Evolutionary conservation across 2,797 vertebrate genomes (phyloP).

Genomic region (Arnoldichthys spilopterus): DNA sequence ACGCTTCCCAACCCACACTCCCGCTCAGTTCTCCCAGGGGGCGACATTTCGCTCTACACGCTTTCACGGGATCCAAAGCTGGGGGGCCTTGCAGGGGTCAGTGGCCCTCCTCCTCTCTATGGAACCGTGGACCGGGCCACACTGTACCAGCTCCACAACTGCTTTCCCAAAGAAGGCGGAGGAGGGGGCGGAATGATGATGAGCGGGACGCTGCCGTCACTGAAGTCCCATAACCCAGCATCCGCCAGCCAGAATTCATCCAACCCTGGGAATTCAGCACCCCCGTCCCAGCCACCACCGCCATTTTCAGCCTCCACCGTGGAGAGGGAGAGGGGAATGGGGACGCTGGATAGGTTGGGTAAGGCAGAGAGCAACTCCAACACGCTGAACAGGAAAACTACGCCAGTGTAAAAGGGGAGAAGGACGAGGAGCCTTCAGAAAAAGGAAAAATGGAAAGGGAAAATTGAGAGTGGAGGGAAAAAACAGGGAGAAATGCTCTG

Average conservation of each 20-base stretch:
- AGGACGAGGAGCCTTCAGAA: not conserved
- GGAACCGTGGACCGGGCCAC: slow-evolving; percentile 82
- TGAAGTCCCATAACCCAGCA: slow-evolving; percentile 85
- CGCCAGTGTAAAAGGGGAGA: slow-evolving; percentile 77
- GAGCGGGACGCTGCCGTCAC: slow-evolving; percentile 81
- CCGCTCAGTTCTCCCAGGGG: slow-evolving; percentile 85
- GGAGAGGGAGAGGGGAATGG: slow-evolving; percentile 82
- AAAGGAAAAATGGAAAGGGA: not conserved
- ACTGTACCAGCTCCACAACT: slow-evolving; percentile 93
- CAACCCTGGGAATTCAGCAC: slow-evolving; percentile 79
- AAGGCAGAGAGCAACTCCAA: slow-evolving; percentile 90
- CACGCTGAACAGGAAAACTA: slow-evolving; percentile 93
- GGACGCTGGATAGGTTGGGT: slow-evolving; percentile 80
- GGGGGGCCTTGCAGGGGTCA: slow-evolving; percentile 66
- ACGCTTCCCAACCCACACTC: slow-evolving; percentile 86
- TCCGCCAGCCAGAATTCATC: slow-evolving; percentile 76
- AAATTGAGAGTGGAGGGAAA: not conserved
- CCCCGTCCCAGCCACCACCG: slow-evolving; percentile 76
- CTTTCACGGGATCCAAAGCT: slow-evolving; percentile 81
- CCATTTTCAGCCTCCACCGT: slow-evolving; percentile 81
- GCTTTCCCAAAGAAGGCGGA: slow-evolving; percentile 86
- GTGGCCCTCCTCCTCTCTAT: slow-evolving; percentile 70
- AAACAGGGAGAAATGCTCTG: slow-evolving; percentile 44
- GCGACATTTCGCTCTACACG: slow-evolving; percentile 86
- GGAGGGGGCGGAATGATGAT: slow-evolving; percentile 77